Base-by-base conservation (phyloP, 1,140 invertebrate genomes). In the Cylas formicarius region DNA sequence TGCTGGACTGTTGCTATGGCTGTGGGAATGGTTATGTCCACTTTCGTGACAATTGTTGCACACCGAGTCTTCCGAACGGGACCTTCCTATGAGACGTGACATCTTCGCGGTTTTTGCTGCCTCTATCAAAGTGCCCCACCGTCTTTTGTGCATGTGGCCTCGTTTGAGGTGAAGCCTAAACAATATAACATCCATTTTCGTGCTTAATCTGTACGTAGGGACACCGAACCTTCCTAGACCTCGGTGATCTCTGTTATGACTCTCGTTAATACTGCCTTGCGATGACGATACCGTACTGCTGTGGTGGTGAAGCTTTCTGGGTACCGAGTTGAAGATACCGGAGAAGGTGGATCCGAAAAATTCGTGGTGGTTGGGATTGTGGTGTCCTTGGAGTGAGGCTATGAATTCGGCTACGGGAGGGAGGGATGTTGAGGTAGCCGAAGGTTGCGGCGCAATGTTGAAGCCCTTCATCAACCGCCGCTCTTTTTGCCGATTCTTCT, bases 391-490 rank as follows among this genome's bases (percentile, higher is more conserved):
- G 32, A 85, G 60, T 3, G 79, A 82, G 0, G 81, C 77, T 45
- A 80, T 76, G 55, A 83, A 81, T 65, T 87, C 84, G 17, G 82
- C 81, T 6, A 86, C 82, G 1, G 82, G 82, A 17, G 82, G 77
- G 29, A 86, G 65, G 13, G 74, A 73, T 4, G 64, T 8, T 6
- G 75, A 74, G 18, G 73, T 66, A 7, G 69, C 70, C 9, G 72
- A 73, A 2, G 83, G 80, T 23, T 77, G 72, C 0, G 79, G 77
- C 2, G 78, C 82, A 28, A 90, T 87, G 68, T 94, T 91, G 73
- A 94, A 94, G 2, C 90, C 90, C 65, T 94, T 94, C 88, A 93
- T 92, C 18, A 94, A 69, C 1, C 90, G 77, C 0, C 90, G 75
- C 61, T 93, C 90, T 68, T 91, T 90, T 66, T 92, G 88, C 0